Percentiles rank a stretch among this genome's conserved stretches.
Conservation (phyloP, 1,140 invertebrate species). For the Drosophila sp. region DNA sequence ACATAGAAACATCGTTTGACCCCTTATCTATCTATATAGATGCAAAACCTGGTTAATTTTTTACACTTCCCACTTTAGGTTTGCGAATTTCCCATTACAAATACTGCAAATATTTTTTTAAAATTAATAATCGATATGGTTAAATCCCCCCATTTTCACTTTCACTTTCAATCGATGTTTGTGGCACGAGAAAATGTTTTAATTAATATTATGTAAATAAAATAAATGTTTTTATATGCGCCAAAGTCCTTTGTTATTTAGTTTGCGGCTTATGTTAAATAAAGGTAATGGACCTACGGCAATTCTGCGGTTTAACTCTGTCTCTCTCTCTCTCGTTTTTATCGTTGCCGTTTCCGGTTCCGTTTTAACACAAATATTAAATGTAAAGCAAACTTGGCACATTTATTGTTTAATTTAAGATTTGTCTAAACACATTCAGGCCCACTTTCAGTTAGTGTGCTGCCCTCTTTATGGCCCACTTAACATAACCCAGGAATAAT, state of each 20-base stretch:
- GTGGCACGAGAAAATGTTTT: neutral
- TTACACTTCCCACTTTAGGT: too few relatives aligned
- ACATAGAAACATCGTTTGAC: too few relatives aligned
- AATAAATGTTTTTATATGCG: neutral
- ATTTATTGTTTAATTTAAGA: conserved; percentile 7
- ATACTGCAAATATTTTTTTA: too few relatives aligned
- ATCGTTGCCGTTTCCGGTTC: neutral
- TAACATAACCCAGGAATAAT: conserved; percentile 28
- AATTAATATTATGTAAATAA: conserved; percentile 1
- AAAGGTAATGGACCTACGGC: neutral
- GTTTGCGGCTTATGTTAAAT: neutral
- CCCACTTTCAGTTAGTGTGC: neutral
- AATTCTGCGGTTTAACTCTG: neutral
- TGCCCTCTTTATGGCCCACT: conserved; percentile 15
- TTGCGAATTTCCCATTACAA: too few relatives aligned
- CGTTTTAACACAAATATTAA: neutral
- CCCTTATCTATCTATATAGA: too few relatives aligned
- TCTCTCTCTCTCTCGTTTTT: neutral
- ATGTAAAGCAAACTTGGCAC: neutral
- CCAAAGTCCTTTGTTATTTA: neutral
- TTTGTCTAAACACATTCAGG: neutral
- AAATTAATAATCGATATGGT: too few relatives aligned
- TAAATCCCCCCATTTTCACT: neutral
- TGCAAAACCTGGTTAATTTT: too few relatives aligned
- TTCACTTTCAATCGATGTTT: neutral